These are phyloP conservation scores for Vicugna pacos DNA, from an alignment of 2,113 vertebrate species.

Conservation along the genomic window DNA sequence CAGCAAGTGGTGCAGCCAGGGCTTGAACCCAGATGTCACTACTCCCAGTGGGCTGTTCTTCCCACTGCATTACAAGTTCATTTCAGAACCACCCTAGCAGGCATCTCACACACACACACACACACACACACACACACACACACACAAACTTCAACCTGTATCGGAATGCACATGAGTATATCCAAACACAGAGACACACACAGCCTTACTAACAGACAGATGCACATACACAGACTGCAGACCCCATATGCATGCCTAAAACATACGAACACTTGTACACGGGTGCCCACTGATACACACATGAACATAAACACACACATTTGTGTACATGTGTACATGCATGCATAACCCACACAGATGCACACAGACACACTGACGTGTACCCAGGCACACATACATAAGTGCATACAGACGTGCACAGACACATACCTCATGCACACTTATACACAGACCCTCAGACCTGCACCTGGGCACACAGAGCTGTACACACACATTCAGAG, in stretches of 20 bases:
- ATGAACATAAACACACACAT: too few species aligned
- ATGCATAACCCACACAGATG: background rate
- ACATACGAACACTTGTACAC: background rate
- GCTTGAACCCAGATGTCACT: background rate
- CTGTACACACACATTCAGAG: background rate
- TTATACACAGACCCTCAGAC: background rate
- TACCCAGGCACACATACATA: background rate
- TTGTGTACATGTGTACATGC: background rate
- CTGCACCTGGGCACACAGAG: background rate
- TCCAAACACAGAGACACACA: background rate
- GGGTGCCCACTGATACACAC: accelerated
- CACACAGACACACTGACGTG: background rate
- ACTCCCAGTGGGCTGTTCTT: background rate
- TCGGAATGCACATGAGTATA: background rate
- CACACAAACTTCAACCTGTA: background rate
- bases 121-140: background rate
- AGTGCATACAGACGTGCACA: background rate
- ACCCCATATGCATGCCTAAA: background rate
- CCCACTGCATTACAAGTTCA: background rate
- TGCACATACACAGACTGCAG: background rate
- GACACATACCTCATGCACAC: background rate
- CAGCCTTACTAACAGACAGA: background rate
- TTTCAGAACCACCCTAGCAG: background rate
- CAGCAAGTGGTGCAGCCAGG: background rate
- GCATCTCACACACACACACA: background rate